Conservation (phyloP, 2,113 vertebrate species). For the Cisticola juncidis region DNA sequence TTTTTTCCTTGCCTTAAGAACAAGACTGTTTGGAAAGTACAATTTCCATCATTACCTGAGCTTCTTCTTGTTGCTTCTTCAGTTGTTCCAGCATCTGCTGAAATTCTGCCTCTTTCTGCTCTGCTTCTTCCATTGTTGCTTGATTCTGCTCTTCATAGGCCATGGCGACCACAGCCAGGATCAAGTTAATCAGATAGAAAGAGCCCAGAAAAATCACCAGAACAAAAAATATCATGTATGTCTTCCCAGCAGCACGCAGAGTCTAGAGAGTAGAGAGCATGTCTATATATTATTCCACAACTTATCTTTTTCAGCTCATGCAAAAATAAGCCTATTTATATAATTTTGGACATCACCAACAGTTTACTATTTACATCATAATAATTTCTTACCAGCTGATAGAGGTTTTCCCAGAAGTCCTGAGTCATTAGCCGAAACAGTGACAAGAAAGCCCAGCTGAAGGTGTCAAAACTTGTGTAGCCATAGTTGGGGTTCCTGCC, state of each 20-base stretch:
- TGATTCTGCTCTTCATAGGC: constrained; percentile 96
- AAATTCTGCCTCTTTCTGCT: constrained; percentile 90
- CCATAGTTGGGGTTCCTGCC: constrained; percentile 91
- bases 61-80: constrained; percentile 88
- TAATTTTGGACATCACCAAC: background rate
- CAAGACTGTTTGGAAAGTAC: background rate
- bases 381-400: constrained; percentile 84
- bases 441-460: constrained; percentile 95
- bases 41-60: constrained; percentile 77
- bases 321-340: background rate
- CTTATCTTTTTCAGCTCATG: background rate
- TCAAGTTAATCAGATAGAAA: constrained; percentile 93
- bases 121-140: constrained; percentile 85
- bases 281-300: background rate
- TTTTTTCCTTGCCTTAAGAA: background rate
- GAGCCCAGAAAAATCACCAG: constrained; percentile 95
- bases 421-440: constrained; percentile 97
- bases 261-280: constrained; percentile 77
- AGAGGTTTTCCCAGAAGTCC: constrained; percentile 96
- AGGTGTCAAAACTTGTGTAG: constrained; percentile 95
- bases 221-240: constrained; percentile 97
- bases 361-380: background rate
- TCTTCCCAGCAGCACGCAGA: constrained; percentile 88
- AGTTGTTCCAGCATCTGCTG: constrained; percentile 90
- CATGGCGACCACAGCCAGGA: constrained; percentile 96